phyloP scores from a whole-genome alignment of 1,140 invertebrate species.

The Diorhabda elongata region DNA sequence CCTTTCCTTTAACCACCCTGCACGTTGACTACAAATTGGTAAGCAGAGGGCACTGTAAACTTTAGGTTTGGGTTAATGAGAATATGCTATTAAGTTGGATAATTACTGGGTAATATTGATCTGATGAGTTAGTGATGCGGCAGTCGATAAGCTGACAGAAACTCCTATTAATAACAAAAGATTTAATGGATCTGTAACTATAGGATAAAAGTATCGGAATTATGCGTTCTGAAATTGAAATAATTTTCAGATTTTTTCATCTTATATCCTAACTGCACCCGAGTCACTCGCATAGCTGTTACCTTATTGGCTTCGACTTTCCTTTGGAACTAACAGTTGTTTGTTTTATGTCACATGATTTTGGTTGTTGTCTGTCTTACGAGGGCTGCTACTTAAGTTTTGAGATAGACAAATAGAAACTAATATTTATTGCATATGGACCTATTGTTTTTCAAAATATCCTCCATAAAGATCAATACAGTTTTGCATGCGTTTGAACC shows the following conservation, averaged over 20 bases:
- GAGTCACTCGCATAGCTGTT: not conserved
- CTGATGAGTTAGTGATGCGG: slow-evolving; percentile 38
- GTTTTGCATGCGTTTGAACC: too few relatives aligned
- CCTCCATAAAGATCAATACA: too few relatives aligned
- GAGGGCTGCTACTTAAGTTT: too few relatives aligned
- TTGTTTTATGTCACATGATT: slow-evolving; percentile 9
- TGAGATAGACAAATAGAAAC: too few relatives aligned
- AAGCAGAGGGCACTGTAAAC: slow-evolving; percentile 34
- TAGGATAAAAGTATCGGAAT: slow-evolving; percentile 37
- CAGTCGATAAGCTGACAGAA: slow-evolving; percentile 38
- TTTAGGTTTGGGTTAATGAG: slow-evolving; percentile 40
- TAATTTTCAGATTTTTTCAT: slow-evolving; percentile 37
- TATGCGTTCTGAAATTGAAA: slow-evolving; percentile 39
- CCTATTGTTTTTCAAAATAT: too few relatives aligned
- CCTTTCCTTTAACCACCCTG: slow-evolving; percentile 15
- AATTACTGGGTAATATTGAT: slow-evolving; percentile 41
- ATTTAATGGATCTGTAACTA: slow-evolving; percentile 42
- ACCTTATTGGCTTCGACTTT: not conserved
- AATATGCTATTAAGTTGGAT: slow-evolving; percentile 42
- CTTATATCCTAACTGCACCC: not conserved
- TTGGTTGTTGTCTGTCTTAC: too few relatives aligned
- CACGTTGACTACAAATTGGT: slow-evolving; percentile 32
- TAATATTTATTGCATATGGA: too few relatives aligned
- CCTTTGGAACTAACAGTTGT: slow-evolving; percentile 17
- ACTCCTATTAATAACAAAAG: slow-evolving; percentile 43